Evolutionary conservation across 1,140 invertebrate genomes (phyloP).

Genomic region (Drosophila equinoxialis): DNA sequence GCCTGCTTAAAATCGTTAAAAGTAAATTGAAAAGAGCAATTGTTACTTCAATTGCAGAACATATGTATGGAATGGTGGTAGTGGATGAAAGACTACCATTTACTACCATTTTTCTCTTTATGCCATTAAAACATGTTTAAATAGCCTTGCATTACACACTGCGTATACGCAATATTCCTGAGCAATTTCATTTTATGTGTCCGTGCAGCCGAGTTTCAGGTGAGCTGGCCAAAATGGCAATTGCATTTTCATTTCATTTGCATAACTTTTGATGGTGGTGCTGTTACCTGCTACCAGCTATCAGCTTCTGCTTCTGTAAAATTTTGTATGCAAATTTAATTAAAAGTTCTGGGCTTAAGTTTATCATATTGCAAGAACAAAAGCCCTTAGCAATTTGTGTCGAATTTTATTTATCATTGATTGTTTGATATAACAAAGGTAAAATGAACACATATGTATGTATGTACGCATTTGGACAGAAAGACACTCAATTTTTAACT

Average conservation of each 20-base stretch:
- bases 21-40: constrained; percentile 52
- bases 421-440: constrained; percentile 48
- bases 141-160: constrained; percentile 45
- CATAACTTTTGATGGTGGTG: constrained; percentile 49
- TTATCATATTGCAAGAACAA: constrained; percentile 30
- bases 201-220: constrained; percentile 23
- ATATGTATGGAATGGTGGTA: neutral
- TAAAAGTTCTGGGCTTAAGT: constrained; percentile 44
- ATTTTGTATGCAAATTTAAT: constrained; percentile 70
- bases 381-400: constrained; percentile 36
- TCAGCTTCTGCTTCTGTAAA: neutral
- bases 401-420: constrained; percentile 47
- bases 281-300: neutral
- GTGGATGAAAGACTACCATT: neutral
- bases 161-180: constrained; percentile 57
- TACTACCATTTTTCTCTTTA: constrained; percentile 15
- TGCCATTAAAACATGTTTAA: constrained; percentile 72
- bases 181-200: constrained; percentile 53
- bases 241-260: constrained; percentile 40
- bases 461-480: constrained; percentile 7
- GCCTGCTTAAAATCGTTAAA: constrained; percentile 31
- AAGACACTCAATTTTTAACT: constrained; percentile 3
- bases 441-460: constrained; percentile 1
- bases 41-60: constrained; percentile 19
- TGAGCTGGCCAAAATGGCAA: constrained; percentile 34